Conservation (phyloP, 2,113 vertebrate species). For the Syngnathus scovelli region DNA sequence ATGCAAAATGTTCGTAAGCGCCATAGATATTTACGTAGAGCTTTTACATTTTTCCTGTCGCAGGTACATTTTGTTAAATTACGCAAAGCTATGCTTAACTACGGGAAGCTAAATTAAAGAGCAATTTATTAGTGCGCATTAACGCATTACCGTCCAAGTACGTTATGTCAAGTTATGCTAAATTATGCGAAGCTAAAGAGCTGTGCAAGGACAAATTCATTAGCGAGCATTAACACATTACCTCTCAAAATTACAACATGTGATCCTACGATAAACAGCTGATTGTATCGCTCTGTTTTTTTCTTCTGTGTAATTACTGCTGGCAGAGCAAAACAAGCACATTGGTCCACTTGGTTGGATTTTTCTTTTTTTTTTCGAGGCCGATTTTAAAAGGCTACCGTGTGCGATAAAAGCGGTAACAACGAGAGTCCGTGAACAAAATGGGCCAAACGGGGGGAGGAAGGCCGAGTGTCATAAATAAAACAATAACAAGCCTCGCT, state of each 20-base stretch:
- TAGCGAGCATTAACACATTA: neutral
- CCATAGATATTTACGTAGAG: neutral
- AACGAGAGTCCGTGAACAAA: slow-evolving; percentile 85
- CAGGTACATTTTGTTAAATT: neutral
- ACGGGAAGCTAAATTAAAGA: neutral
- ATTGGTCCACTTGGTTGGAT: slow-evolving; percentile 26
- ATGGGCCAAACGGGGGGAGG: slow-evolving; percentile 87
- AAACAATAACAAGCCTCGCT: slow-evolving; percentile 99
- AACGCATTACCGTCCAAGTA: neutral
- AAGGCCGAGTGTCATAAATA: slow-evolving; percentile 97
- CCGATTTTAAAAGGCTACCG: slow-evolving; percentile 38
- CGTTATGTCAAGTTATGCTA: neutral
- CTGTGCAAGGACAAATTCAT: neutral
- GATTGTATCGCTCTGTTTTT: neutral
- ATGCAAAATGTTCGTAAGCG: neutral
- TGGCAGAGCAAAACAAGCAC: slow-evolving; percentile 8
- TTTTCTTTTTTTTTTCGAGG: neutral
- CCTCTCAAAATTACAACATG: neutral
- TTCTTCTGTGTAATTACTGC: neutral
- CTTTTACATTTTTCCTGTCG: neutral
- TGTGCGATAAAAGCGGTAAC: slow-evolving; percentile 49
- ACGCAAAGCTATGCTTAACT: neutral
- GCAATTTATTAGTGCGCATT: neutral
- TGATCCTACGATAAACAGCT: neutral
- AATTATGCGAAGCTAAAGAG: neutral